Base-by-base conservation (phyloP, 2,888 invertebrate genomes). In the Mystacides longicornis region DNA sequence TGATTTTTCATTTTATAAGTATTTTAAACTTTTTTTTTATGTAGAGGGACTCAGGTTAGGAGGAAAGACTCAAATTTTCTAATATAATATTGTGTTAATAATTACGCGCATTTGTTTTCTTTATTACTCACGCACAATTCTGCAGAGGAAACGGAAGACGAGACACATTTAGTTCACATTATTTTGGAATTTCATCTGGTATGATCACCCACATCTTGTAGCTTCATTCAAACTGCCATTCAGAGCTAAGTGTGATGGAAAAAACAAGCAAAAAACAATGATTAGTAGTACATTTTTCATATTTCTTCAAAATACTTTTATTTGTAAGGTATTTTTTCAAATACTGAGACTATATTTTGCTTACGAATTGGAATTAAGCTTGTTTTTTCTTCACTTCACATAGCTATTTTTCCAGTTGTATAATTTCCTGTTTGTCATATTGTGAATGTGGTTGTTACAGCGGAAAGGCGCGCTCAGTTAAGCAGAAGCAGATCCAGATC, bases 381-480 rank as follows among this genome's bases (percentile, higher is more conserved):
- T 7, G 7, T 37, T 14, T 7, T 37, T 14, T 37, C 14, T 37
- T 7, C 16, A 14, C 5, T 27, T 7, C 27, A 27, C 11, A 27
- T 27, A 27, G 5, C 11, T 27, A 27, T 27, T 27, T 27, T 27
- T 11, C 5, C 5, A 27, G 11, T 27, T 7, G 11, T 27, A 27
- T 37, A 37, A 37, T 37, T 3, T 37, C 16, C 3, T 37, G 37
- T 37, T 37, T 37, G 14, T 37, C 16, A n/a, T n/a, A n/a, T n/a
- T n/a, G n/a, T n/a, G n/a, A n/a, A n/a, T n/a, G n/a, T n/a, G n/a
- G n/a, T n/a, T 67, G 68, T 66, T 70, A 20, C 75, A 90, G 94
- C 93, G 69, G 94, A 95, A 73, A 78, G 93, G 68, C 79, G 94
- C 70, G 94, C 94, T 16, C 93, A 93, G 72, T 74, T 95, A 63